Conservation (phyloP, 2,888 invertebrate genomes). For the Heliconius charithonia region DNA sequence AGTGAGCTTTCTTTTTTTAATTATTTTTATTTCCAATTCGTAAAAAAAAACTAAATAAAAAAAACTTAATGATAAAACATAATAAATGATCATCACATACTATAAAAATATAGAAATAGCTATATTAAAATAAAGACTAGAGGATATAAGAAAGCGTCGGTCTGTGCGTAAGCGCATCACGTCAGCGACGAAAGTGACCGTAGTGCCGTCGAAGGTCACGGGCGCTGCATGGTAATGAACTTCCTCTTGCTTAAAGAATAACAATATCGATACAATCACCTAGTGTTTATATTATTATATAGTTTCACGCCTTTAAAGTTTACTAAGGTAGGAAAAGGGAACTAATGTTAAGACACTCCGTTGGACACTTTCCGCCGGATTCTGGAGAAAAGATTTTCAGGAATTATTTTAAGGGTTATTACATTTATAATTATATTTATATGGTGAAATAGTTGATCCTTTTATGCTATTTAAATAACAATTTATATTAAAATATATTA, state of each 20-base stretch:
- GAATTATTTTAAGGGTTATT: no score
- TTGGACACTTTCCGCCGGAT: no score
- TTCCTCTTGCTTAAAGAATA: conserved; percentile 38
- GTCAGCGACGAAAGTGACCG: conserved; percentile 67
- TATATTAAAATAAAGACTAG: conserved; percentile 6
- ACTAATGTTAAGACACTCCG: not conserved
- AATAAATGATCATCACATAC: not conserved
- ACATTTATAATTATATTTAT: no score
- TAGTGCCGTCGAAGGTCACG: conserved; percentile 65
- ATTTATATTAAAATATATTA: no score
- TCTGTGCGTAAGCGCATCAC: conserved; percentile 62
- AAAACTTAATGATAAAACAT: not conserved
- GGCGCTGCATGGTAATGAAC: conserved; percentile 63
- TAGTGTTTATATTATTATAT: not conserved
- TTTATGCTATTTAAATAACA: no score
- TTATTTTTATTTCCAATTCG: no score
- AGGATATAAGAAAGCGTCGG: conserved; percentile 66
- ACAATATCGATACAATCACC: conserved; percentile 17
- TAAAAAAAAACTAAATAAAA: not conserved
- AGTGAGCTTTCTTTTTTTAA: no score
- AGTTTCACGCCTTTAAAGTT: no score
- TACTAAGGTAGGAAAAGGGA: not conserved
- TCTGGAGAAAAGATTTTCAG: no score
- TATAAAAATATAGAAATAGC: not conserved
- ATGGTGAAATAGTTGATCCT: no score